These are phyloP conservation scores for Chloroclysta siterata DNA, from an alignment of 2,888 invertebrate species.

Conservation along the genomic window DNA sequence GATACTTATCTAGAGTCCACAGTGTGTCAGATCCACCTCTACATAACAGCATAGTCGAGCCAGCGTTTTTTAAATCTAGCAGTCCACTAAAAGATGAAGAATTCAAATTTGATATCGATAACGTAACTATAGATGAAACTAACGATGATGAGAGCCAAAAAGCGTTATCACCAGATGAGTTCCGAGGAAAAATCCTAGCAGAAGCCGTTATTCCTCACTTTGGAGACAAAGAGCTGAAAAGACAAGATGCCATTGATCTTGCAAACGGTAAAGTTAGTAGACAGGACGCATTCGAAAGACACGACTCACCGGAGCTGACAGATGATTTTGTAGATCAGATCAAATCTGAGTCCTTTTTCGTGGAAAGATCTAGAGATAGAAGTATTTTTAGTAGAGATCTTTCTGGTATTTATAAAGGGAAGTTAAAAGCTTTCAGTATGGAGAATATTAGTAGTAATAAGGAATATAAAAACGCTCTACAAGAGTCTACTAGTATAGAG, in stretches of 20 bases:
- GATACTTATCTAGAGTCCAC: slow-evolving; percentile 76
- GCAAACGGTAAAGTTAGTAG: slow-evolving; percentile 49
- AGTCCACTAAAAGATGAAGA: slow-evolving; percentile 45
- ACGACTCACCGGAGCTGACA: slow-evolving; percentile 44
- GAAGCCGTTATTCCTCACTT: slow-evolving; percentile 55
- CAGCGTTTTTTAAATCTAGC: slow-evolving; percentile 69
- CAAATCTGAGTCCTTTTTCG: slow-evolving; percentile 58
- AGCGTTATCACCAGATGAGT: slow-evolving; percentile 42
- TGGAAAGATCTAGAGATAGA: slow-evolving; percentile 50
- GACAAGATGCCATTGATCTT: slow-evolving; percentile 69
- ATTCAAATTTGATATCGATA: slow-evolving; percentile 62
- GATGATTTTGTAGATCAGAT: slow-evolving; percentile 49
- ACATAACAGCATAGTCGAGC: slow-evolving; percentile 63
- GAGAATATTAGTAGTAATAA: slow-evolving; percentile 66
- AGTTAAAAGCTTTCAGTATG: slow-evolving; percentile 74
- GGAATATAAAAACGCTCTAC: slow-evolving; percentile 64
- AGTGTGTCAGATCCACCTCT: slow-evolving; percentile 66
- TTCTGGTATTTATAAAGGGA: slow-evolving; percentile 70
- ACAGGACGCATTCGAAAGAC: slow-evolving; percentile 55
- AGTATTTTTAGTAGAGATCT: slow-evolving; percentile 64
- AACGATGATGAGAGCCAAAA: slow-evolving; percentile 60
- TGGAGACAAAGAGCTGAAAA: slow-evolving; percentile 61
- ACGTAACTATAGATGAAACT: slow-evolving; percentile 72
- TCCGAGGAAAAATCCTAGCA: slow-evolving; percentile 45
- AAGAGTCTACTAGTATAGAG: slow-evolving; percentile 76